These are phyloP conservation scores for Henicopernis longicauda DNA, from an alignment of 2,113 vertebrate species.

Conservation along the genomic window DNA sequence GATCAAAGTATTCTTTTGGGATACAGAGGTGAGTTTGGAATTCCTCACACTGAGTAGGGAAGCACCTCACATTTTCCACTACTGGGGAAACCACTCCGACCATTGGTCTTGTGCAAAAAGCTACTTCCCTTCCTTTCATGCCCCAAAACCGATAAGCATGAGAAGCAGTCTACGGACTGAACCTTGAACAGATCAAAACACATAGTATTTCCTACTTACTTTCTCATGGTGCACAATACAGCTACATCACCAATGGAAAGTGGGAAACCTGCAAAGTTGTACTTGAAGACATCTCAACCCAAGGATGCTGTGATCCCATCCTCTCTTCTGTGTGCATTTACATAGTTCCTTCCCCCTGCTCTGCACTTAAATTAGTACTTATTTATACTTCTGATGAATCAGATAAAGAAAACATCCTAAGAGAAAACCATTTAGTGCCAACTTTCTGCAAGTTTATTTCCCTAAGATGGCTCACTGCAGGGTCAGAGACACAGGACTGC, in stretches of 20 bases:
- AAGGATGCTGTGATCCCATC: not conserved
- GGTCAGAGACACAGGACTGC: not conserved
- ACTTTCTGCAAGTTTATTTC: not conserved
- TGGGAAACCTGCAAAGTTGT: not conserved
- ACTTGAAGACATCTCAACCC: not conserved
- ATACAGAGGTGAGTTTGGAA: not conserved
- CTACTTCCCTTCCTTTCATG: not conserved
- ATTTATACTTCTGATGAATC: not conserved
- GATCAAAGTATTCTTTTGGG: not conserved
- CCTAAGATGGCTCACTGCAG: not conserved
- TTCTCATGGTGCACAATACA: not conserved
- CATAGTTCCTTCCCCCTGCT: not conserved
- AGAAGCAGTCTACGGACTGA: not conserved
- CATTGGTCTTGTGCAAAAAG: not conserved
- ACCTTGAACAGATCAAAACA: not conserved
- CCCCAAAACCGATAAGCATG: fast-evolving
- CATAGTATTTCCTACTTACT: not conserved
- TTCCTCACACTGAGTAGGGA: not conserved
- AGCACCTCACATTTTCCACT: not conserved
- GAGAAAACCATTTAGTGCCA: not conserved
- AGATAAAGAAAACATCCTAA: not conserved
- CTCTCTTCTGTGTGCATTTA: not conserved
- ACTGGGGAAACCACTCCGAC: not conserved
- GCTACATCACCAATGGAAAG: not conserved
- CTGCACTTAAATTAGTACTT: not conserved